Percentiles rank a stretch among this genome's conserved stretches.
Evolutionary conservation across 2,797 vertebrate species (phyloP).

Genomic region (Crotalus adamanteus): DNA sequence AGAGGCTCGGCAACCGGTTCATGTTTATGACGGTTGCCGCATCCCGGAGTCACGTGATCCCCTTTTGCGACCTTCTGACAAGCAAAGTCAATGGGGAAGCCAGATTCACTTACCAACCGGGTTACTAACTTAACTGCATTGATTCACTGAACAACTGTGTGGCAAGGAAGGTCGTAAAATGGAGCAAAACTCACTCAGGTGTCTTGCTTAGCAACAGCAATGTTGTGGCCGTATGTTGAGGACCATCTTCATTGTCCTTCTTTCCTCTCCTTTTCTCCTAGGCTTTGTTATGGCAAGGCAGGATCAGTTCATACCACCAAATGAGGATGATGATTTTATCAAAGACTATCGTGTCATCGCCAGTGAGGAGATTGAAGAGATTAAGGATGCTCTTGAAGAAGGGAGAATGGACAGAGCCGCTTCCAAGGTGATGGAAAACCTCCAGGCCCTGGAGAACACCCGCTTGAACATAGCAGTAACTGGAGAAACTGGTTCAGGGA

Average conservation of each 20-base stretch:
- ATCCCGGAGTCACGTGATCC: too few relatives aligned
- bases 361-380: background rate
- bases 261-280: background rate
- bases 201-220: too few relatives aligned
- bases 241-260: background rate
- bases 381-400: background rate
- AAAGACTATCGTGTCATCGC: conserved; percentile 33
- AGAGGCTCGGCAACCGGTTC: too few relatives aligned
- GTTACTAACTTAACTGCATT: too few relatives aligned
- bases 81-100: too few relatives aligned
- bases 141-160: too few relatives aligned
- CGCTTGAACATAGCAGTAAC: conserved; percentile 39
- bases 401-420: conserved; percentile 5
- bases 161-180: too few relatives aligned
- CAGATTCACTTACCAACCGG: too few relatives aligned
- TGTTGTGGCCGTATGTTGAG: too few relatives aligned
- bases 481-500: conserved; percentile 13
- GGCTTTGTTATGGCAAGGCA: background rate
- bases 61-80: too few relatives aligned
- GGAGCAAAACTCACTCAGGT: too few relatives aligned
- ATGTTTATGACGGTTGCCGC: too few relatives aligned
- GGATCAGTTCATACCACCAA: background rate
- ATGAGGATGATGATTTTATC: background rate
- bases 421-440: conserved; percentile 17
- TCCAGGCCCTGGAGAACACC: background rate